Evolutionary conservation across 1,140 invertebrate genomes (phyloP), one percentile per base, ranked within the genome.

Genomic region (silkworm (Bombyx mori)): DNA sequence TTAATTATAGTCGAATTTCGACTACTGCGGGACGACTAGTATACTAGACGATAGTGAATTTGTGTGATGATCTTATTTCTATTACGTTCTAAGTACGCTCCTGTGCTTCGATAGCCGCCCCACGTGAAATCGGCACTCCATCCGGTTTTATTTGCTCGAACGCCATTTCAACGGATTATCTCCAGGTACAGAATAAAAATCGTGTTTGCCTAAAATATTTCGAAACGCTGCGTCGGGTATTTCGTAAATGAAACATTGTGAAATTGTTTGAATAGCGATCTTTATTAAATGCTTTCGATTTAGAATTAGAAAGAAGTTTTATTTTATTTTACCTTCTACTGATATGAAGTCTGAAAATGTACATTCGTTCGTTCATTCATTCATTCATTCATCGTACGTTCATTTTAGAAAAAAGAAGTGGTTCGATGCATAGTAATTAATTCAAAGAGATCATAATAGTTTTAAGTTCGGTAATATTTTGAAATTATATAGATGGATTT

Each of bases 131-230:
- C 69, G 70, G 71, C 71, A 71, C 53, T 54, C 64, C 59, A 69
- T 63, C 63, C 64, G 53, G 53, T 57, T 72, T 63, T 77, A 79
- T 79, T 77, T 71, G 69, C 58, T 62, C 50, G 43, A 44, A 26
- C 62, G 22, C 54, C 50, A 54, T 54, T 54, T 54, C 53, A 44
- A 54, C 52, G 52, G 52, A 48, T 62, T 62, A 62, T 62, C 61
- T 58, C 56, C 51, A 54, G 53, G 54, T 54, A 54, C 61, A 62
- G 61, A 52, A 58, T 62, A 62, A 62, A 62, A 62, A 62, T 58
- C 48, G 56, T 62, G 57, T 62, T 62, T 58, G 58, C 56, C 12
- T 18, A 18, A 18, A 18, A 18, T 18, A 18, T 18, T 18, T 18
- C 12, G 12, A 18, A 18, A 18, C 12, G 12, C 12, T 18, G 12